Evolutionary conservation across 2,113 vertebrate species (phyloP).

Genomic region (Mesoclemmys tuberculata): DNA sequence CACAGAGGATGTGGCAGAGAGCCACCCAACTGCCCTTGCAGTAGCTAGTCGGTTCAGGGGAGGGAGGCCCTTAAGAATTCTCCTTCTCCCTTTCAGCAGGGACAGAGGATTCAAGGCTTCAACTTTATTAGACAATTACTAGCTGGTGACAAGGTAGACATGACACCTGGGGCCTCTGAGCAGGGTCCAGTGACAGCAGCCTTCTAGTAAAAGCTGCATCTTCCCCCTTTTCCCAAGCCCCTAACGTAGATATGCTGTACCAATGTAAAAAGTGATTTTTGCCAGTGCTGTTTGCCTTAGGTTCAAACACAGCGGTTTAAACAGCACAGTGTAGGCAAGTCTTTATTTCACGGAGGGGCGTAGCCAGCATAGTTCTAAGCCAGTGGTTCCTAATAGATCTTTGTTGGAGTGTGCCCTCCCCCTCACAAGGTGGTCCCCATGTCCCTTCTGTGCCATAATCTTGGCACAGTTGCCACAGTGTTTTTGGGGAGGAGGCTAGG

Average conservation of each 20-base stretch:
- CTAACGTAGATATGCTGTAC: fast-evolving
- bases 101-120: background rate
- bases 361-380: fast-evolving
- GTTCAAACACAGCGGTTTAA: background rate
- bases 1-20: too few relatives aligned
- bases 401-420: background rate
- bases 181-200: background rate
- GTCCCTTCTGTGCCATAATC: background rate
- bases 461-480: fast-evolving
- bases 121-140: too few relatives aligned
- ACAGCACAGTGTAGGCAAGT: background rate
- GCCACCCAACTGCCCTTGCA: too few relatives aligned
- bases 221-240: background rate
- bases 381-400: background rate
- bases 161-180: background rate
- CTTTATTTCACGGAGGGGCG: fast-evolving
- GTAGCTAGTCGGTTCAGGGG: too few relatives aligned
- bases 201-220: background rate
- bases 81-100: background rate
- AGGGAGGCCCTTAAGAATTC: background rate
- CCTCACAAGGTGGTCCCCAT: fast-evolving
- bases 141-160: fast-evolving
- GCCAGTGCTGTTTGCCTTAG: background rate
- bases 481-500: too few relatives aligned
- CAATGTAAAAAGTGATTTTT: background rate